Evolutionary conservation across 2,888 invertebrate species (phyloP), one percentile per base, ranked within the genome.

Genomic region (Calameuta idolon): DNA sequence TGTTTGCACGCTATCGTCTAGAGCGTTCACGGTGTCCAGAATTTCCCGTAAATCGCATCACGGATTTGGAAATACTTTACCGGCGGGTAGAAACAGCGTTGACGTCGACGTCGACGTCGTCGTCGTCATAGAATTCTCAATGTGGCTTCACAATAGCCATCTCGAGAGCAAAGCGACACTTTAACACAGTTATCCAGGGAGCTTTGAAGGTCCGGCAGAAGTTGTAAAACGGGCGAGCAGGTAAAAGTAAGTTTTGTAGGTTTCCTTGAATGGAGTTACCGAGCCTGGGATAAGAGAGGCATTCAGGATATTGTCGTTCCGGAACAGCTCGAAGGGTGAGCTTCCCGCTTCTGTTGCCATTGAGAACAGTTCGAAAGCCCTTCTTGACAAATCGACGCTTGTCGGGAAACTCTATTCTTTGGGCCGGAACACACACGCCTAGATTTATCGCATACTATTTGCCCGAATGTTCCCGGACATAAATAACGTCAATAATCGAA

Each of bases 301-400:
- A 88, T 89, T 89, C 86, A 89, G 81, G 86, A 84, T 84, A 90
- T 90, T 90, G 89, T 89, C 85, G 82, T 85, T 75, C 81, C 80
- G 87, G 85, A 86, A 87, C 84, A 84, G 85, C 81, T 76, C 80
- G 84, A 84, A 87, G 90, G 88, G 88, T 85, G 88, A 89, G 87
- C 87, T 89, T 90, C 89, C 88, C 89, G 89, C 86, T 89, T 88
- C 89, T 89, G 89, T 89, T 90, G 89, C 88, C 87, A 89, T 89
- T 89, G 90, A 88, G 88, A 89, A 85, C 86, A 85, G 88, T 89
- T 89, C 85, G 87, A 88, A 88, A 90, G 89, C 89, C 88, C 90
- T 89, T 87, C 86, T 87, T 90, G 91, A 91, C 91, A 90, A 91
- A 91, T 91, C 90, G 91, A 85, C 87, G 87, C 87, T 89, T 90